Conservation (phyloP, 1,140 invertebrate genomes). For the Ooceraea biroi region DNA sequence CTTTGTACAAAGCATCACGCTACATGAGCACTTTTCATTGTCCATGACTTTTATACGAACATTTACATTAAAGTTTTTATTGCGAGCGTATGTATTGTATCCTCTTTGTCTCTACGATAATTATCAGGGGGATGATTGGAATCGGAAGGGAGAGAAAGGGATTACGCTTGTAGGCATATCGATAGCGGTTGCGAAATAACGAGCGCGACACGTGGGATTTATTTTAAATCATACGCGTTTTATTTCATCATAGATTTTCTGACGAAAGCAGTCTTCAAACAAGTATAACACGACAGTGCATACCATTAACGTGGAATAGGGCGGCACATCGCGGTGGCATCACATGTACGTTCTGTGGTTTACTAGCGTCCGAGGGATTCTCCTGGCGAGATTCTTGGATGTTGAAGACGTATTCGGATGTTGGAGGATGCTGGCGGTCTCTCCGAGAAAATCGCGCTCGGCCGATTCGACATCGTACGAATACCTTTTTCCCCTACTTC, state of each 20-base stretch:
- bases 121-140: too few relatives aligned
- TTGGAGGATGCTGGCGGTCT: conserved; percentile 80
- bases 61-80: too few relatives aligned
- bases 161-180: too few relatives aligned
- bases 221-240: conserved; percentile 75
- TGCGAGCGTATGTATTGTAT: too few relatives aligned
- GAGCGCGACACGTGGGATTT: background rate
- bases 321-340: conserved; percentile 57
- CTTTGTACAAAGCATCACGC: too few relatives aligned
- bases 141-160: too few relatives aligned
- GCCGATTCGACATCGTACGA: conserved; percentile 17
- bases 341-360: conserved; percentile 60
- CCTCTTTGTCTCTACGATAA: too few relatives aligned
- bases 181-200: background rate
- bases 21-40: too few relatives aligned
- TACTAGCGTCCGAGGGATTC: conserved; percentile 4
- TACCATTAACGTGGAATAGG: conserved; percentile 80
- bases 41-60: too few relatives aligned
- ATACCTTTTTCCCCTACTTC: background rate
- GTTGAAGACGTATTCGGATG: conserved; percentile 57
- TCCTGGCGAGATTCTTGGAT: conserved; percentile 32
- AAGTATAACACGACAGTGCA: conserved; percentile 82
- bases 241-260: conserved; percentile 83
- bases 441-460: conserved; percentile 25
- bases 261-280: conserved; percentile 86